Base-by-base conservation (phyloP, 2,113 vertebrate species). In the Thryonomys swinderianus region DNA sequence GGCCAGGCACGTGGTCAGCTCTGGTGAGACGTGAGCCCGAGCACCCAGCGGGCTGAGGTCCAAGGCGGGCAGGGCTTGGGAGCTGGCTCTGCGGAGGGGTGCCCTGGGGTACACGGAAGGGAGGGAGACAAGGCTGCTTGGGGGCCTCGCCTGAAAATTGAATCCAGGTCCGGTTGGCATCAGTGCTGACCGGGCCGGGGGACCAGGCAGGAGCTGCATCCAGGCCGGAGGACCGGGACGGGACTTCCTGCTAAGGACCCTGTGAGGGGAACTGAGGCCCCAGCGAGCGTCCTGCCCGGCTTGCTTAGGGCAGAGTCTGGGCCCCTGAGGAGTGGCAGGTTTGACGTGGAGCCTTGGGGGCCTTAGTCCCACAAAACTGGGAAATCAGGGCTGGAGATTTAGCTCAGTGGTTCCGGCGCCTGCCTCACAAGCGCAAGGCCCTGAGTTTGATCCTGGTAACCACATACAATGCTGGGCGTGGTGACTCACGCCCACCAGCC, bases 51-150 rank as follows among this genome's bases (percentile, higher is more conserved):
- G 57, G 17, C 0, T 23, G 17, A n/a, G 45, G 34, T 48, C 25
- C 6, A n/a, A 51, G 37, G 32, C 51, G 42, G 27, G 51, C 42
- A 37, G 0, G 40, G 27, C 5, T 10, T 87, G 45, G 55, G 6
- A 80, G 0, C n/a, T 69, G 79, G 27, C 23, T 73, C 6, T 37
- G 20, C 57, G 32, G 76, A 78, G 45, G 23, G 27, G 37, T 6
- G 16, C 34, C 0, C 32, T 55, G 21, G 51, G 13, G 32, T 3
- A 21, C 37, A 0, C 30, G 16, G 48, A 9, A 1, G 1, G 2
- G 5, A 4, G 17, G 34, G 16, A 61, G 18, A 8, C 14, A 34
- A 80, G 25, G n/a, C 30, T 40, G 32, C 25, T 69, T n/a, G 25
- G 69, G 76, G 53, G 5, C 23, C 23, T 45, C 13, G 45, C 14